Evolutionary conservation across 2,113 vertebrate species (phyloP).

Genomic region (Phylloscopus trochilus): DNA sequence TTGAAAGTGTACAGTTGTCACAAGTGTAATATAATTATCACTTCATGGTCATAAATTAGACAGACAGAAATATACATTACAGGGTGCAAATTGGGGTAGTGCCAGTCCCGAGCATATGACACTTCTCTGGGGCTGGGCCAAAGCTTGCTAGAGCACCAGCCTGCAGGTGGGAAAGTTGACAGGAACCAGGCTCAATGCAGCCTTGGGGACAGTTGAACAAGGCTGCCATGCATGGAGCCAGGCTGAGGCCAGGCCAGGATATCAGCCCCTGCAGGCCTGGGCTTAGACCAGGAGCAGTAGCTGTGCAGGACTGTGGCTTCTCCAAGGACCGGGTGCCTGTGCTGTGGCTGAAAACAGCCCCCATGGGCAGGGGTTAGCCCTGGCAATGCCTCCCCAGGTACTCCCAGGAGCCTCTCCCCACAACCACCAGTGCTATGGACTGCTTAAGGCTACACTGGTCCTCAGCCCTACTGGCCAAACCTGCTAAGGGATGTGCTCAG

Average conservation of each 20-base stretch:
- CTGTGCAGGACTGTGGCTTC: not conserved
- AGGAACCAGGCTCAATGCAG: not conserved
- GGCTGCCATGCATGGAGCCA: rapidly evolving
- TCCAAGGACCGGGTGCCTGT: not conserved
- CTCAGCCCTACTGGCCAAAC: not conserved
- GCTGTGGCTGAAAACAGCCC: not conserved
- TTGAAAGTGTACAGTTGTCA: not conserved
- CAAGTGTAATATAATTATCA: not conserved
- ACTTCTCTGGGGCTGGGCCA: not conserved
- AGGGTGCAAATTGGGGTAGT: not conserved
- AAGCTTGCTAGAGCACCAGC: not conserved
- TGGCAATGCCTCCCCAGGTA: not conserved
- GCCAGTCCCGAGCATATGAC: rapidly evolving
- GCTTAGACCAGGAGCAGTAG: not conserved
- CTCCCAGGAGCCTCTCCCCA: not conserved
- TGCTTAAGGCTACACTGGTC: not conserved
- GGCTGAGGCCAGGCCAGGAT: not conserved
- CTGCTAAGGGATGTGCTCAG: not conserved
- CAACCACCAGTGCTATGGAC: not conserved
- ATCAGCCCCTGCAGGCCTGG: not conserved
- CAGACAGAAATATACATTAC: not conserved
- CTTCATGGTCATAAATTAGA: not conserved
- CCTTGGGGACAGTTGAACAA: not conserved
- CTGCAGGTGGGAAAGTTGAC: not conserved
- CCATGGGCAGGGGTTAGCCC: not conserved